phyloP scores from a whole-genome alignment of 2,888 invertebrate genomes.

The Harmothoe impar region DNA sequence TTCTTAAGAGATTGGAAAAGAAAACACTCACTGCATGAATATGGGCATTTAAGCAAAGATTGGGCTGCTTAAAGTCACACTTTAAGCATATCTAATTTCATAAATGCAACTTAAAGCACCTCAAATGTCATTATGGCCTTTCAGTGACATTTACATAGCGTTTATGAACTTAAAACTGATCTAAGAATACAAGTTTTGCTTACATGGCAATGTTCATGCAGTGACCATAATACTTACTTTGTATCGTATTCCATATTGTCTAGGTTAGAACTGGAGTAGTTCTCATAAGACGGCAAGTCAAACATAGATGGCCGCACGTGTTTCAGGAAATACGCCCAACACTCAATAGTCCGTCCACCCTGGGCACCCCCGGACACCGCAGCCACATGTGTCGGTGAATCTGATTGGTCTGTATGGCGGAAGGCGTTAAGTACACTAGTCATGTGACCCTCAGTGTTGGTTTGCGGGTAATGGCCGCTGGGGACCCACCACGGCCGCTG shows the following conservation, averaged over 20 bases:
- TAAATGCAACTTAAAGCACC: too few relatives aligned
- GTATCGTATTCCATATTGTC: slow-evolving; percentile 34
- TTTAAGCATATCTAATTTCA: too few relatives aligned
- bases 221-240: slow-evolving; percentile 42
- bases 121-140: too few relatives aligned
- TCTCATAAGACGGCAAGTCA: slow-evolving; percentile 47
- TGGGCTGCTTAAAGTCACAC: too few relatives aligned
- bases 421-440: neutral
- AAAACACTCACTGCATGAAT: too few relatives aligned
- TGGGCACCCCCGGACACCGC: slow-evolving; percentile 6
- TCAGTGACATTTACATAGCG: too few relatives aligned
- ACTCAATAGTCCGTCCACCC: slow-evolving; percentile 60
- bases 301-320: slow-evolving; percentile 65
- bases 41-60: too few relatives aligned
- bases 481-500: slow-evolving; percentile 5
- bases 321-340: slow-evolving; percentile 67
- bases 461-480: neutral
- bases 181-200: too few relatives aligned
- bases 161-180: too few relatives aligned
- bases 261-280: slow-evolving; percentile 6
- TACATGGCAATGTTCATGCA: too few relatives aligned
- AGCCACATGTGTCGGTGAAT: neutral
- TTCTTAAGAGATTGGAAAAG: too few relatives aligned
- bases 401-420: neutral
- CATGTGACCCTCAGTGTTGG: neutral